Evolutionary conservation across 2,797 vertebrate genomes (phyloP).

Genomic region (Luscinia luscinia): DNA sequence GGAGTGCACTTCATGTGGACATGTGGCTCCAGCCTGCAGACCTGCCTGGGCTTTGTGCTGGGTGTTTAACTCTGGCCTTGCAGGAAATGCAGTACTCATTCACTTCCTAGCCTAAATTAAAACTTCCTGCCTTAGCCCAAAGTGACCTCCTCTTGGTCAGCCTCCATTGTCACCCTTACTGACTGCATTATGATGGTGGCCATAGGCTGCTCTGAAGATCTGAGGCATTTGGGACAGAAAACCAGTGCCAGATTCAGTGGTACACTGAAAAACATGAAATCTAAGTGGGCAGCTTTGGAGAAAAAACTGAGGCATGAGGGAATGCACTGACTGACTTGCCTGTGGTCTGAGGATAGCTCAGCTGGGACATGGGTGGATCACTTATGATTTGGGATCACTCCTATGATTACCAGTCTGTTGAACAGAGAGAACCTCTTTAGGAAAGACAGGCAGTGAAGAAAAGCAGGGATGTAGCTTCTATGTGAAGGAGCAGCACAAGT

Average conservation of each 20-base stretch:
- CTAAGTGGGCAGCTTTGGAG: neutral
- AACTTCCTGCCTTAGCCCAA: neutral
- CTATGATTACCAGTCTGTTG: neutral
- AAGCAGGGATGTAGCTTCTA: neutral
- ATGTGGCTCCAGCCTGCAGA: neutral
- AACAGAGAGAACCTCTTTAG: neutral
- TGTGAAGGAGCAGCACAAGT: neutral
- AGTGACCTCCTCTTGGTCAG: neutral
- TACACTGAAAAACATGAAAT: neutral
- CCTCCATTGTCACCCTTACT: neutral
- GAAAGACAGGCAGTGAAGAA: neutral
- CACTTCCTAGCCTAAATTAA: conserved; percentile 34
- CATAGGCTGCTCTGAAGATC: neutral
- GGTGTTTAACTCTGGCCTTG: neutral
- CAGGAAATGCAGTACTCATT: conserved; percentile 15
- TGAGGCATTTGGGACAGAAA: neutral
- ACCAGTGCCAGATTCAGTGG: neutral
- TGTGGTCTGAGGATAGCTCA: neutral
- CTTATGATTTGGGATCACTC: neutral
- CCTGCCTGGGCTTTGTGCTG: neutral
- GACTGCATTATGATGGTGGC: neutral
- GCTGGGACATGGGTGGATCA: neutral
- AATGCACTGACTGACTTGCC: neutral
- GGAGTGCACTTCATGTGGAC: neutral
- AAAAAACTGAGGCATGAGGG: neutral